Base-by-base conservation (phyloP, 1,140 invertebrate genomes). In the Penaeus vannamei region DNA sequence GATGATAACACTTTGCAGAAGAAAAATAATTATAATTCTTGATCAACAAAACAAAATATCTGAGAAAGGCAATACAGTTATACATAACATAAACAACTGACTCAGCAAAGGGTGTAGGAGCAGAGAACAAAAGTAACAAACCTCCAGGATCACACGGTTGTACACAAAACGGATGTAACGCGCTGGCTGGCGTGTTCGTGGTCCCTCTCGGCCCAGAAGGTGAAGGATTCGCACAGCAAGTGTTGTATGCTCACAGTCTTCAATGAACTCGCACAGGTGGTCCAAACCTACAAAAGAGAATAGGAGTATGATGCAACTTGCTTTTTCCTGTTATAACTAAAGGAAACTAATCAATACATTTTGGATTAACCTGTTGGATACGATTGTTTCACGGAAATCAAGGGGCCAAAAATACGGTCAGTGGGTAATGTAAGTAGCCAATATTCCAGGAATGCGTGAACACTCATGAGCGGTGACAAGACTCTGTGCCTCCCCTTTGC, bases 261-360 rank as follows among this genome's bases (percentile, higher is more conserved):
- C 99, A 92, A 99, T 99, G 92, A 99, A 99, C 93, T 99, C 99
- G 93, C 99, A 99, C 0, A 99, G 94, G 94, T 99, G 98, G 7
- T 98, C 97, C 7, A 99, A 93, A 2, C 98, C 95, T 94, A 82
- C 26, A 79, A 89, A 36, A 79, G 81, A 42, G n/a, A 53, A 53
- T 53, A 53, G 17, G 53, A 53, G 17, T 1, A 53, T 53, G 17
- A 42, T 42, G 36, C 36, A 42, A 42, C 36, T 53, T 53, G 53
- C 17, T 1, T 17, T 53, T 53, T 53, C 53, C 53, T 53, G 10
- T 10, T 17, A 53, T 53, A 1, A 53, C 53, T 12, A 53, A 53
- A 12, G 17, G 10, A 10, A 53, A 12, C 53, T 0, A 17, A 53
- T 53, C 53, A 53, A 17, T 53, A 8, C 17, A 53, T 53, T 53